These are phyloP conservation scores for Callyntrura sp. DNA, from an alignment of 2,888 invertebrate species.

Conservation along the genomic window DNA sequence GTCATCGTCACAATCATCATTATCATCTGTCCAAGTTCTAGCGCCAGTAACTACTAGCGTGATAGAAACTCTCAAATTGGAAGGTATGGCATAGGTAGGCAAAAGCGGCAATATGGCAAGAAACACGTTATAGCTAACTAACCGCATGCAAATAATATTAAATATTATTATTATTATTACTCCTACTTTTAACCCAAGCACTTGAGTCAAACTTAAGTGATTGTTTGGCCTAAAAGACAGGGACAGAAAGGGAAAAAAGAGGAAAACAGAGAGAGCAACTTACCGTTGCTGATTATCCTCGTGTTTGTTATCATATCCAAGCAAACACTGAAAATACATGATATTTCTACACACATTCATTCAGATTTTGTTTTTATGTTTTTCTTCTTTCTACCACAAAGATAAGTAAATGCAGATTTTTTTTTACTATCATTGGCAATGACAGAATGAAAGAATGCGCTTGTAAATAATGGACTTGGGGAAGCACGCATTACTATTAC, in stretches of 20 bases:
- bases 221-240: slow-evolving; percentile 35
- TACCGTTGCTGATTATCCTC: neutral
- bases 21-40: too few relatives aligned
- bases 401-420: slow-evolving; percentile 23
- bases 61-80: neutral
- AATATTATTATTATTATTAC: slow-evolving; percentile 30
- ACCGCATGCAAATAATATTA: too few relatives aligned
- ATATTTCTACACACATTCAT: slow-evolving; percentile 32
- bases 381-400: slow-evolving; percentile 4
- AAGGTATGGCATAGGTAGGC: neutral
- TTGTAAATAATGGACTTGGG: slow-evolving; percentile 45
- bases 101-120: slow-evolving; percentile 18
- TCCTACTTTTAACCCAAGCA: slow-evolving; percentile 19
- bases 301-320: neutral
- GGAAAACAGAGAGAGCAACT: neutral
- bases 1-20: neutral
- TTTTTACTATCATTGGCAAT: slow-evolving; percentile 17
- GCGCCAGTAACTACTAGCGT: neutral
- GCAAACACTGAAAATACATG: neutral
- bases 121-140: neutral
- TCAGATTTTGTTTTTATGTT: slow-evolving; percentile 16
- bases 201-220: slow-evolving; percentile 56
- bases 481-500: slow-evolving; percentile 29
- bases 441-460: slow-evolving; percentile 6
- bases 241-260: too few relatives aligned